Evolutionary conservation across 1,140 invertebrate genomes (phyloP).

Genomic region (Zaprionus ornatus): DNA sequence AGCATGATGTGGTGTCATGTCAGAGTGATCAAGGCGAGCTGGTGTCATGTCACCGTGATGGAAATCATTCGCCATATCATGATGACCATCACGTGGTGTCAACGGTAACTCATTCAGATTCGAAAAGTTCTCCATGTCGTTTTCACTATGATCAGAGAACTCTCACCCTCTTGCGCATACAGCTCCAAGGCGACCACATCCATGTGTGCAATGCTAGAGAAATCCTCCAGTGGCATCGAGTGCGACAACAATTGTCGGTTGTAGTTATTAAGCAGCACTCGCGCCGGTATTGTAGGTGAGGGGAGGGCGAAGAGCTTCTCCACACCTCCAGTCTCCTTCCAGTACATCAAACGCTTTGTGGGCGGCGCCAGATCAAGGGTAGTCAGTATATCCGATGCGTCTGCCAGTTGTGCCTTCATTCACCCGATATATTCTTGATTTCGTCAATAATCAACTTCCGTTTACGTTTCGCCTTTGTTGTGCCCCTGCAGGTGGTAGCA

Average conservation of each 20-base stretch:
- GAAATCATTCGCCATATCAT: slow-evolving; percentile 83
- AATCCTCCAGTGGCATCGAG: slow-evolving; percentile 91
- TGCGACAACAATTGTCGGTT: slow-evolving; percentile 93
- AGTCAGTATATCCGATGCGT: slow-evolving; percentile 98
- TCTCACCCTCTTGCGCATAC: slow-evolving; percentile 85
- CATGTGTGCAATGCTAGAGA: slow-evolving; percentile 87
- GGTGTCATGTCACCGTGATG: slow-evolving; percentile 85
- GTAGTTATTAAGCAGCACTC: slow-evolving; percentile 88
- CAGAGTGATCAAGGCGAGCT: slow-evolving; percentile 84
- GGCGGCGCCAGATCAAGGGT: slow-evolving; percentile 99
- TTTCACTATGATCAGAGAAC: slow-evolving; percentile 76
- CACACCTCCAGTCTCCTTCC: slow-evolving; percentile 98
- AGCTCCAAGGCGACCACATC: slow-evolving; percentile 88
- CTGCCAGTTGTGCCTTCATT: slow-evolving; percentile 99
- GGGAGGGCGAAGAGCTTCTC: slow-evolving; percentile 99
- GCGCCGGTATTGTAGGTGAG: slow-evolving; percentile 93
- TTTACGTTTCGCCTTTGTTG: slow-evolving; percentile 95
- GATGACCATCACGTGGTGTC: slow-evolving; percentile 73
- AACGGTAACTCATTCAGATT: slow-evolving; percentile 69
- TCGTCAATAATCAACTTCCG: slow-evolving; percentile 99
- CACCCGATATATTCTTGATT: slow-evolving; percentile 99
- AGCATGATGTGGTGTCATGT: slow-evolving; percentile 84
- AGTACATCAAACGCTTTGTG: slow-evolving; percentile 96
- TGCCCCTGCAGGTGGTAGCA: slow-evolving; percentile 92
- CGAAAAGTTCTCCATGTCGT: slow-evolving; percentile 75